Evolutionary conservation across 2,888 invertebrate species (phyloP).

Genomic region (Agrotis ipsilon): DNA sequence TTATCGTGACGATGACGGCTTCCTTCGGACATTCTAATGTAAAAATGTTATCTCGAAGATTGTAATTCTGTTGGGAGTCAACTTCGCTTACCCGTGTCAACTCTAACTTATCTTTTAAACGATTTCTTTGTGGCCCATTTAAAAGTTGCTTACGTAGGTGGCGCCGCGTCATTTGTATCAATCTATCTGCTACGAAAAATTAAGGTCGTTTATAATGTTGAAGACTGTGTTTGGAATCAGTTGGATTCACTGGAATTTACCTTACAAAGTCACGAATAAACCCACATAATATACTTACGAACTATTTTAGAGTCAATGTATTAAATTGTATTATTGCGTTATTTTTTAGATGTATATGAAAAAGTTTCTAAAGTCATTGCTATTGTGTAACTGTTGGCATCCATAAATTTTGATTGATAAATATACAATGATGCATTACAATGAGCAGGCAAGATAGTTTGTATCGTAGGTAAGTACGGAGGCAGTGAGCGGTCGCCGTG

Average conservation of each 20-base stretch:
- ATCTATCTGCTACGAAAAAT: constrained; percentile 52
- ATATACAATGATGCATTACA: constrained; percentile 60
- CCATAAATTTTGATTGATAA: constrained; percentile 22
- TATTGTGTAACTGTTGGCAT: not conserved
- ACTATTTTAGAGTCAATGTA: not conserved
- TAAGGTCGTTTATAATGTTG: constrained; percentile 33
- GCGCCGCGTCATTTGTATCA: constrained; percentile 54
- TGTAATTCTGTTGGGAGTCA: constrained; percentile 78
- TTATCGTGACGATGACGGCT: constrained; percentile 79
- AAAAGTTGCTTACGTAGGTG: constrained; percentile 61
- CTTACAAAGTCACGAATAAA: not conserved
- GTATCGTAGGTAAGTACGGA: constrained; percentile 40
- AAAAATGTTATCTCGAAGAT: constrained; percentile 78
- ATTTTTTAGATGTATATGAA: not conserved
- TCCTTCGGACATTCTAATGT: constrained; percentile 76
- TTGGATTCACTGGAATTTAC: constrained; percentile 20
- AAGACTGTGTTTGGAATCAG: constrained; percentile 26
- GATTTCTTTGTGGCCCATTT: constrained; percentile 67
- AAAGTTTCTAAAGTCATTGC: not conserved
- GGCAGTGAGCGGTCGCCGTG: constrained; percentile 61
- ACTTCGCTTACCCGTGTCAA: constrained; percentile 71
- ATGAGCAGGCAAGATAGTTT: constrained; percentile 72
- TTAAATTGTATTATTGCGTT: not conserved
- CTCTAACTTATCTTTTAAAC: constrained; percentile 68
- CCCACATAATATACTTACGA: not conserved